Evolutionary conservation across 2,797 vertebrate genomes (phyloP).

Genomic region (Sebastes glaucus): DNA sequence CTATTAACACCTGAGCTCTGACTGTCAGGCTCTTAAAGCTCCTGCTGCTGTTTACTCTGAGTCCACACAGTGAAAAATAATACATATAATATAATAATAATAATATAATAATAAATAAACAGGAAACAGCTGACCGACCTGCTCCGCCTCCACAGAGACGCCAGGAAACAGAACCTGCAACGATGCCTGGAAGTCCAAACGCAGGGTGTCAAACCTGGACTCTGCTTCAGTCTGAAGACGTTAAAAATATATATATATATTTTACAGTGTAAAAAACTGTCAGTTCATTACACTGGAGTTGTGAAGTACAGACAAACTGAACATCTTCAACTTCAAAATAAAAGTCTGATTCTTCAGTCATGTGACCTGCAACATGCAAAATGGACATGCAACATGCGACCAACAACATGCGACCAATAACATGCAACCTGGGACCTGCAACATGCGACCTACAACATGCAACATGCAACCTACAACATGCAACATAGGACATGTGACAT

Average conservation of each 20-base stretch:
- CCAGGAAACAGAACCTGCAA: slow-evolving; percentile 81
- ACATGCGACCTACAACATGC: too few species aligned
- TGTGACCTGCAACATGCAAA: too few species aligned
- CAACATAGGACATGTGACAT: too few species aligned
- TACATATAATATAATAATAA: background rate
- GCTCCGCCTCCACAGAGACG: slow-evolving; percentile 70
- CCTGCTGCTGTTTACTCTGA: background rate
- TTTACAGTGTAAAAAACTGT: background rate
- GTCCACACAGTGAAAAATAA: background rate
- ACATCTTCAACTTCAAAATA: background rate
- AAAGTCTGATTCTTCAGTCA: background rate
- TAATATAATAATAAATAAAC: background rate
- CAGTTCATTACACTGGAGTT: background rate
- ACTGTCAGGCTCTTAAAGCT: background rate
- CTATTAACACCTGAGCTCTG: background rate
- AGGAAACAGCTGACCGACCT: slow-evolving; percentile 73
- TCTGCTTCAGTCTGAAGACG: slow-evolving; percentile 76
- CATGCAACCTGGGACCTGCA: too few species aligned
- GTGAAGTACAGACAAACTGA: background rate
- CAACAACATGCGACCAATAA: too few species aligned
- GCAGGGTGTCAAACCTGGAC: slow-evolving; percentile 62
- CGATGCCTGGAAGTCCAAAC: slow-evolving; percentile 73
- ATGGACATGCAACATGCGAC: too few species aligned
- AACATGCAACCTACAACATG: too few species aligned
- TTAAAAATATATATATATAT: background rate